phyloP scores from a whole-genome alignment of 2,113 vertebrate species.

The Eupsittula cactorum region DNA sequence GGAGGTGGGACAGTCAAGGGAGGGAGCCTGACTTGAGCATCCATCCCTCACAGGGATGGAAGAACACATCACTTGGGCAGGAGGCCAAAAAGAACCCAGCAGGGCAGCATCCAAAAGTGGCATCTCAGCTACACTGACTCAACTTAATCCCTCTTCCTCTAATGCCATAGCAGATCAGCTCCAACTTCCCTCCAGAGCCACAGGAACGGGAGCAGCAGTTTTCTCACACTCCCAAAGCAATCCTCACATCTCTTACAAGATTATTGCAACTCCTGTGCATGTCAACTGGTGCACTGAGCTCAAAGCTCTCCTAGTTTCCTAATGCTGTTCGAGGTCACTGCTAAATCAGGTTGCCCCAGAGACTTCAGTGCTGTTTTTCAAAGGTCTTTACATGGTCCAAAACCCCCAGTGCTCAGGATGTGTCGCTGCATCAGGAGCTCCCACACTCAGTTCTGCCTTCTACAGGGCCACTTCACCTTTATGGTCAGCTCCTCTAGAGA shows the following conservation, averaged over 20 bases:
- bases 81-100: neutral
- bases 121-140: neutral
- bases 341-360: neutral
- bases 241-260: neutral
- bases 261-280: neutral
- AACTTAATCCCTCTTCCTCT: neutral
- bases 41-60: neutral
- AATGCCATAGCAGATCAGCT: neutral
- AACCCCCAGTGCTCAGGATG: neutral
- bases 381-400: neutral
- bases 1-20: neutral
- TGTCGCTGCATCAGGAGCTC: neutral
- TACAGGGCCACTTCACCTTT: neutral
- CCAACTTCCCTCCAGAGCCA: neutral
- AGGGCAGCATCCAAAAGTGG: neutral
- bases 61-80: neutral
- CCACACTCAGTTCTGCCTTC: neutral
- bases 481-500: neutral
- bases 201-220: neutral
- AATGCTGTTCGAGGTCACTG: slow-evolving; percentile 2
- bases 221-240: neutral
- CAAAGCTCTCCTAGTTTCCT: neutral
- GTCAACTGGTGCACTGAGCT: neutral
- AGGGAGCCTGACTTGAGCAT: neutral
- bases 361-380: neutral